Evolutionary conservation across 92 coral and sea anemone genomes (phyloP).

Genomic region (Epizoanthus illoricatus): DNA sequence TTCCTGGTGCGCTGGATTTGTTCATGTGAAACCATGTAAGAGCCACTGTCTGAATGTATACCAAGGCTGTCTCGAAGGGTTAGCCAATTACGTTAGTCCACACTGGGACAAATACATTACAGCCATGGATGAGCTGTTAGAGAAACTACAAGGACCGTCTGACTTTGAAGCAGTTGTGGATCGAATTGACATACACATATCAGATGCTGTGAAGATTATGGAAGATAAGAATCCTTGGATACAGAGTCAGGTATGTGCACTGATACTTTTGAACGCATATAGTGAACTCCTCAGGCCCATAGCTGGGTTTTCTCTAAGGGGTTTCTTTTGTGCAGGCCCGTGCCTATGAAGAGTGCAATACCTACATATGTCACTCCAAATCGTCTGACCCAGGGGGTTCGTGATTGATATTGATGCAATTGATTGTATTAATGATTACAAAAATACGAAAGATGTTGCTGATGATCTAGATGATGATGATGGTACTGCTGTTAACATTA

Average conservation of each 20-base stretch:
- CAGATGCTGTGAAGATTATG: constrained; percentile 27
- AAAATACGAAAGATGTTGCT: no score
- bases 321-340: no score
- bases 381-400: no score
- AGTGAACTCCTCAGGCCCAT: no score
- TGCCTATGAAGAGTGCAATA: no score
- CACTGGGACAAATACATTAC: constrained; percentile 16
- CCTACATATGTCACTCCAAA: no score
- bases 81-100: background rate
- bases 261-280: background rate
- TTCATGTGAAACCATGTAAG: constrained; percentile 7
- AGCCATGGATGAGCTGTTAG: constrained; percentile 5
- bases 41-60: background rate
- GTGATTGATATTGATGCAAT: no score
- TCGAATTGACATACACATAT: background rate
- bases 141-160: constrained; percentile 1
- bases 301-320: no score
- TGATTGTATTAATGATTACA: no score
- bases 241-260: no score
- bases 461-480: no score
- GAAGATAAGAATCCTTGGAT: background rate
- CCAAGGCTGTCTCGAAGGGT: background rate
- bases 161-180: constrained; percentile 17
- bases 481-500: no score
- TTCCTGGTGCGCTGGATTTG: background rate